These are phyloP conservation scores for Mionectes olivaceus DNA, from an alignment of 2,797 vertebrate genomes.

Conservation along the genomic window DNA sequence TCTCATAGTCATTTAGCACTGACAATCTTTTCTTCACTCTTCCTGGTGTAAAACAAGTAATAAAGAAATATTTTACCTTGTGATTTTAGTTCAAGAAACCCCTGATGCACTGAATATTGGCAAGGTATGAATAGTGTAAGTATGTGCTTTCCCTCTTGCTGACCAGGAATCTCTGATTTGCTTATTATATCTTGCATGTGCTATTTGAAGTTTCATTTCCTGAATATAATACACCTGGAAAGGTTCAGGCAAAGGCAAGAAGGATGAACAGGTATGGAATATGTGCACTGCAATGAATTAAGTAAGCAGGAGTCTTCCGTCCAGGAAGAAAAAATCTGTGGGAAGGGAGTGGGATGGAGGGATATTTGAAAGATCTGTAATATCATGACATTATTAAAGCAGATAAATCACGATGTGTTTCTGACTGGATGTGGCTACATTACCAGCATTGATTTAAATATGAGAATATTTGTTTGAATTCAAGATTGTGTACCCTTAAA, in stretches of 20 bases:
- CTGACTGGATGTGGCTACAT: background rate
- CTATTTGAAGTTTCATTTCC: background rate
- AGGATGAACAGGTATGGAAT: background rate
- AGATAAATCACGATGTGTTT: background rate
- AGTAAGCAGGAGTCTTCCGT: background rate
- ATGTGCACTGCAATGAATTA: background rate
- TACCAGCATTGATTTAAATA: background rate
- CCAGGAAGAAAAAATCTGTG: background rate
- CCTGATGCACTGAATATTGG: background rate
- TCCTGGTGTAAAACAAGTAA: background rate
- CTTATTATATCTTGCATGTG: background rate
- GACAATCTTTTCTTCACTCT: background rate
- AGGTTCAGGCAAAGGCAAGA: background rate
- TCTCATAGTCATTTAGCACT: background rate
- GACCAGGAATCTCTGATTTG: background rate
- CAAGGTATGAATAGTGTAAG: background rate
- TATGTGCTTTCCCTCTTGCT: background rate
- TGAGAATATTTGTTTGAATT: background rate
- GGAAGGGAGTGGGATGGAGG: fast-evolving
- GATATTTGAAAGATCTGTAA: background rate
- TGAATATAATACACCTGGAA: background rate
- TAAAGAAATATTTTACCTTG: background rate
- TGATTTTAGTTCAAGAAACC: background rate
- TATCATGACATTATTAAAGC: background rate
- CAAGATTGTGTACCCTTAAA: fast-evolving